A percentile compares a stretch with the other conserved stretches of the same genome.
These are phyloP conservation scores for Montipora capricornis DNA, from an alignment of 64 coral and sea anemone genomes.

Conservation along the genomic window DNA sequence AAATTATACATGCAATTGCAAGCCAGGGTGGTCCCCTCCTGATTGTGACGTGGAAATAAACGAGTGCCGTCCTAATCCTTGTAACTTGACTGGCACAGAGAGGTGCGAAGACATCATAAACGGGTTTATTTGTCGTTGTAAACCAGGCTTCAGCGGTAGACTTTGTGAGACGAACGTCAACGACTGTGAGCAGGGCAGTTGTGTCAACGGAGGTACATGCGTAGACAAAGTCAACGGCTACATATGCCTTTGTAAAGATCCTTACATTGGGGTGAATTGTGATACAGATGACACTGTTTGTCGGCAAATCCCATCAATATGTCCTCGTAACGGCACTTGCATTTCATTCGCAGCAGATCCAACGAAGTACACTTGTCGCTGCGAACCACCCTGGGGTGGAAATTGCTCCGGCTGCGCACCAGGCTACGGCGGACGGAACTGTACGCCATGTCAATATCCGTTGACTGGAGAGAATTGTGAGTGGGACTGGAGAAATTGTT, in stretches of 20 bases:
- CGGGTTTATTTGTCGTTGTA: conserved; percentile 77
- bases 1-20: conserved; percentile 85
- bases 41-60: conserved; percentile 77
- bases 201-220: conserved; percentile 79
- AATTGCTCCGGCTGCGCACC: conserved; percentile 79
- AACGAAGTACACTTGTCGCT: conserved; percentile 68
- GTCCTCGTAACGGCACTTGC: conserved; percentile 80
- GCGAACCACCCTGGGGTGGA: conserved; percentile 75
- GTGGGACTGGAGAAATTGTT: conserved; percentile 79
- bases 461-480: conserved; percentile 89
- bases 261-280: conserved; percentile 81
- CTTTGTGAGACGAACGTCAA: conserved; percentile 69
- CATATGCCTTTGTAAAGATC: conserved; percentile 75
- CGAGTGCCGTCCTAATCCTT: conserved; percentile 73
- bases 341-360: conserved; percentile 75
- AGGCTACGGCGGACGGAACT: conserved; percentile 74
- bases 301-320: conserved; percentile 70
- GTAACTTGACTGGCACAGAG: conserved; percentile 48
- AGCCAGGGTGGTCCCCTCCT: conserved; percentile 85
- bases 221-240: conserved; percentile 84
- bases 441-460: conserved; percentile 80
- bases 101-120: conserved; percentile 69
- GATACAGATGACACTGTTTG: conserved; percentile 81
- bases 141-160: conserved; percentile 70
- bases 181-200: conserved; percentile 63